Conservation (phyloP, 92 coral and sea anemone species). For the Pocillopora grandis region DNA sequence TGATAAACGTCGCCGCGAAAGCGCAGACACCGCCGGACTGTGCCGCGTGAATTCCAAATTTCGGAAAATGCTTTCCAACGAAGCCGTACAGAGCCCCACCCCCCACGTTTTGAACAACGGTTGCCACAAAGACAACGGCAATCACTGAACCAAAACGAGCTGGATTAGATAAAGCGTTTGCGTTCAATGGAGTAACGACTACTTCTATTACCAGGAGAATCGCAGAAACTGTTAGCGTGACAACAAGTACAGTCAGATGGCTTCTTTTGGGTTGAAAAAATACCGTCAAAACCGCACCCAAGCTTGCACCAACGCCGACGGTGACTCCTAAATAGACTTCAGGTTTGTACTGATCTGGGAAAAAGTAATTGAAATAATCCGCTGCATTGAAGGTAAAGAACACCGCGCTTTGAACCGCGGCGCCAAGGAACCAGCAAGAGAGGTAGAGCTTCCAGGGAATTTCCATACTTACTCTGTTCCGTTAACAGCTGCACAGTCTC, state of each 20-base stretch:
- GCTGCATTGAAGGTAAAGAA: conserved; percentile 85
- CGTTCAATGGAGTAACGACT: conserved; percentile 62
- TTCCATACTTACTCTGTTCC: conserved; percentile 40
- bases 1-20: conserved; percentile 80
- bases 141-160: conserved; percentile 76
- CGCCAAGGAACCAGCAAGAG: conserved; percentile 91
- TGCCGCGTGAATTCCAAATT: conserved; percentile 83
- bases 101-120: conserved; percentile 81
- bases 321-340: conserved; percentile 84
- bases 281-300: conserved; percentile 79
- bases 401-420: conserved; percentile 88
- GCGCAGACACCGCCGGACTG: conserved; percentile 94
- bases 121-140: conserved; percentile 70
- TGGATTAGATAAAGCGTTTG: conserved; percentile 36
- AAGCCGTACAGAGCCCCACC: conserved; percentile 85
- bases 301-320: conserved; percentile 80
- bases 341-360: conserved; percentile 82
- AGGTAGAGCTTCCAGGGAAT: conserved; percentile 71
- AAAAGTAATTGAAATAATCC: conserved; percentile 88
- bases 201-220: conserved; percentile 71
- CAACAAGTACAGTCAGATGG: conserved; percentile 56
- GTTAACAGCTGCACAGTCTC: background rate
- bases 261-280: conserved; percentile 60
- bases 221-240: conserved; percentile 68
- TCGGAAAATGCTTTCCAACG: conserved; percentile 81